Evolutionary conservation across 2,113 vertebrate genomes (phyloP), one percentile per base, ranked within the genome.

Genomic region (Callocephalon fimbriatum): DNA sequence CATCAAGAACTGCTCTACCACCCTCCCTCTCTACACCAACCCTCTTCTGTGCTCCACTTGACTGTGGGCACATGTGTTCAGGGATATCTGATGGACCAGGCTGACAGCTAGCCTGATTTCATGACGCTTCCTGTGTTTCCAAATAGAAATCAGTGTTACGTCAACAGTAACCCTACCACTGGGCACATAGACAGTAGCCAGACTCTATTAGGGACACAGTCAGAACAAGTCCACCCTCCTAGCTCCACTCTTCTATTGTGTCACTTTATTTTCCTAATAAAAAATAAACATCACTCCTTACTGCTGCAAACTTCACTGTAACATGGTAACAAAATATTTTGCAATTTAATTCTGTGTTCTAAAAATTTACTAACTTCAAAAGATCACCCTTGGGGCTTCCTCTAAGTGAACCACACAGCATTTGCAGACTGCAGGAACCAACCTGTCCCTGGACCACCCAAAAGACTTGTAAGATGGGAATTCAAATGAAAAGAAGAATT

Each of bases 41-140:
- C 16, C 32, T 21, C 54, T 42, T 42, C 40, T 42, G 29, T 3
- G 29, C 73, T 58, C n/a, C 61, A 37, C 54, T 37, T 32, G 59
- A 12, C 35, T 4, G 1, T 0, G n/a, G 38, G 29, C 50, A 45
- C 66, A 35, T 0, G 5, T 0, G 0, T 26, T 11, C 48, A 40
- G 2, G 16, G 40, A 18, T 3, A 29, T 16, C 70, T 50, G 54
- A 16, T 1, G 18, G 37, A 27, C 38, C 3, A 5, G 26, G 16
- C 1, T 40, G 20, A 12, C 35, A 53, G 32, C 19, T 35, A 73
- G 26, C 20, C 23, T 67, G 12, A 42, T 20, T 48, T 59, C 47
- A 44, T 5, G 15, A 7, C 27, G 26, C 15, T 82, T 78, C 35
- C 22, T 71, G 17, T 42, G 22, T 23, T 87, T 62, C 44, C 62